Conservation (phyloP, 1,140 invertebrate species). For the Idris sp. region DNA sequence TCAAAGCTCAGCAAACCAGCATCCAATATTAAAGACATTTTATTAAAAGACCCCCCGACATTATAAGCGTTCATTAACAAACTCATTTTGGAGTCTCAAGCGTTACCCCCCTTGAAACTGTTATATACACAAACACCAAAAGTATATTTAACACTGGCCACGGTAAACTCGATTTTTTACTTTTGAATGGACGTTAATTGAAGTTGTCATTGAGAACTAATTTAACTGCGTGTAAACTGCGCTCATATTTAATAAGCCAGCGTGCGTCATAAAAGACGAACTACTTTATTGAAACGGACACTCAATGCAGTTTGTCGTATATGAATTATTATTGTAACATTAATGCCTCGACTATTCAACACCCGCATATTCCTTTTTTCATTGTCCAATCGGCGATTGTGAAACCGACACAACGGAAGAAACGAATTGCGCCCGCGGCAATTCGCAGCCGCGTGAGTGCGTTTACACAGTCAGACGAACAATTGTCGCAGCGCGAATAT, state of each 20-base stretch:
- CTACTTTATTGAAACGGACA: conserved; percentile 17
- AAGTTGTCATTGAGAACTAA: conserved; percentile 39
- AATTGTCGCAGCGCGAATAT: conserved; percentile 53
- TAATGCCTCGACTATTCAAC: conserved; percentile 38
- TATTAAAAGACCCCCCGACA: too few relatives aligned
- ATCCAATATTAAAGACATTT: too few relatives aligned
- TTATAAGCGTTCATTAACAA: too few relatives aligned
- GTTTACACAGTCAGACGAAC: conserved; percentile 44
- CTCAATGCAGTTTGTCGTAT: conserved; percentile 17
- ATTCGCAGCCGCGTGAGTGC: conserved; percentile 38
- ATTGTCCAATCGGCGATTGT: conserved; percentile 22
- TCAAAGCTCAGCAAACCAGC: too few relatives aligned
- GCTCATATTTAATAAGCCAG: conserved; percentile 26
- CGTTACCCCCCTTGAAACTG: background rate
- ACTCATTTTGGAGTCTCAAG: too few relatives aligned
- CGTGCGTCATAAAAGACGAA: conserved; percentile 37
- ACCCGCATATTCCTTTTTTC: conserved; percentile 44
- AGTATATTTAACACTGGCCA: too few relatives aligned
- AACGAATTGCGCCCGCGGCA: conserved; percentile 41
- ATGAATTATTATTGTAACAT: conserved; percentile 51
- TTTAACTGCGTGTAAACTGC: conserved; percentile 22
- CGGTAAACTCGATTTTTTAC: conserved; percentile 10
- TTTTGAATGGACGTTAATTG: too few relatives aligned
- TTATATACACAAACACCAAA: too few relatives aligned
- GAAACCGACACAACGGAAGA: conserved; percentile 4